Evolutionary conservation across 1,140 invertebrate species (phyloP), one percentile per base, ranked within the genome.

Genomic region (Chrysoperla carnea): DNA sequence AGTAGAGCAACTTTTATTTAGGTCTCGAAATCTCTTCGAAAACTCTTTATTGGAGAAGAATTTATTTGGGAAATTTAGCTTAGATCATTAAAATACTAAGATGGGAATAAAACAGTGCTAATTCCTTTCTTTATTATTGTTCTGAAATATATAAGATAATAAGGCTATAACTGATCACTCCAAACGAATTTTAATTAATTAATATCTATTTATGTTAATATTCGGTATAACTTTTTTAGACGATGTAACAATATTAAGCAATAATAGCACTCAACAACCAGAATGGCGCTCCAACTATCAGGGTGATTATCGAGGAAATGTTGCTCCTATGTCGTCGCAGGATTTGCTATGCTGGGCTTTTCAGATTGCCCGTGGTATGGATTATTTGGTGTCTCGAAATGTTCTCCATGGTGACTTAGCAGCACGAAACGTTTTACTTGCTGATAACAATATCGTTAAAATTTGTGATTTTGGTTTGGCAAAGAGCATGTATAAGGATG

Each of bases 391-490:
- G 9, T 76, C 73, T 23, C 72, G 81, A 60, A 59, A 82, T 75
- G 77, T 88, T 0, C 55, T 96, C 5, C 94, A 98, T 58, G 81
- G 93, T n/a, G 93, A 98, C 70, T 67, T 98, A 41, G 93, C 93
- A 0, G 91, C 94, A 1, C 73, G 95, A 59, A 98, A 98, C 66
- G 82, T 97, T 42, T 66, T 97, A n/a, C 67, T 98, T 2, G 78
- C 86, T 3, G 87, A 94, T 31, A 71, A 91, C 44, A 85, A 89
- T 54, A 63, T 87, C 1, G 81, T 87, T 0, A 97, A 97, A 61
- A 95, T 98, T 49, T 94, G 90, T 46, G 93, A 97, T 59, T 97
- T 97, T 66, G 93, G 93, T 12, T 61, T 98, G n/a, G 89, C 93
- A 0, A 76, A 89, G 57, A 89, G 87, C 48, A 81, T 97, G 67